Evolutionary conservation across 2,888 invertebrate genomes (phyloP), one percentile per base, ranked within the genome.

Genomic region (Drepana falcataria): DNA sequence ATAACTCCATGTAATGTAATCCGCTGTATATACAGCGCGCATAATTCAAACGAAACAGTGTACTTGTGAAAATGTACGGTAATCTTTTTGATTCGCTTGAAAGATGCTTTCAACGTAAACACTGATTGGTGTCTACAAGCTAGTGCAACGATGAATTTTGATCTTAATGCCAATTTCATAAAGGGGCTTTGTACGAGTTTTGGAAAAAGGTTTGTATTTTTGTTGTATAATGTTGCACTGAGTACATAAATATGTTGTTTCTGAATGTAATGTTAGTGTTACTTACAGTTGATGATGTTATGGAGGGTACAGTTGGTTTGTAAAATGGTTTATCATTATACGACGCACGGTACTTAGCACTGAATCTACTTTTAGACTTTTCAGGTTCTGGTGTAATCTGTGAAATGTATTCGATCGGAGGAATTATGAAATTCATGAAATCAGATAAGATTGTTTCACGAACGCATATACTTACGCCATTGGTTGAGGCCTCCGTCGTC

Each of bases 241-340:
- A 60, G 58, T 58, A 51, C 53, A 54, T 58, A 48, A 41, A 52
- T 60, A 55, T 61, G 47, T 52, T 51, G 51, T 55, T 55, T 52
- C 53, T 64, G 61, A 62, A 56, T 61, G 60, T 57, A 57, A 61
- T 67, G 59, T 65, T 53, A 56, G 57, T 68, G 66, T 74, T 84
- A 87, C 91, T 91, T 85, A 91, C 90, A 81, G 87, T 90, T 73
- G 91, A 85, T 68, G 92, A 81, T 69, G 92, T 92, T 56, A 93
- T 84, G 58, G 92, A 87, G 51, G 94, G 94, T 68, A 94, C 93
- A 58, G 94, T 94, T 58, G 94, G 92, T 77, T 92, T 91, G 80
- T 94, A 94, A 73, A 90, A 91, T 52, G 93, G 93, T 69, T 91
- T 91, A 54, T 93, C 91, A 54, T 91, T 77, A 73, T 81, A 81